A percentile compares a stretch with the other conserved stretches of the same genome.
phyloP scores from a whole-genome alignment of 2,113 vertebrate genomes.

The Picathartes gymnocephalus region DNA sequence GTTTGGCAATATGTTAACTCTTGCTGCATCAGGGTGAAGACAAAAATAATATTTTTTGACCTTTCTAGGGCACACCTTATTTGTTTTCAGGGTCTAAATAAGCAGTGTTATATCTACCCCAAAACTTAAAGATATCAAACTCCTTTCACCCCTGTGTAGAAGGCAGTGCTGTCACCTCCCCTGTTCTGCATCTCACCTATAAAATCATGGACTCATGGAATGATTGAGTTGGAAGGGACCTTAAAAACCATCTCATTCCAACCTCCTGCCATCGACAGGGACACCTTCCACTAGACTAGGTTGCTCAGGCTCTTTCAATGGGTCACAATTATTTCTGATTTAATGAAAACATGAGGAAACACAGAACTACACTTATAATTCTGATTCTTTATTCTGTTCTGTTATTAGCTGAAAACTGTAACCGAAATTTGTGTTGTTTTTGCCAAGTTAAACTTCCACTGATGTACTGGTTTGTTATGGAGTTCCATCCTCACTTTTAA shows the following conservation, averaged over 20 bases:
- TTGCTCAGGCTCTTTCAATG: not conserved
- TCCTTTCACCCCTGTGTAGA: not conserved
- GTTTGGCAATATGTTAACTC: not conserved
- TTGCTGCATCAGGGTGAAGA: not conserved
- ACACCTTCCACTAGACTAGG: too few species aligned
- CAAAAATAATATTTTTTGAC: not conserved
- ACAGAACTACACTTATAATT: not conserved
- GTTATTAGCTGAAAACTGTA: not conserved
- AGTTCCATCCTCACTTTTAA: not conserved
- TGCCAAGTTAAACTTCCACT: not conserved
- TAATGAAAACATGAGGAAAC: not conserved
- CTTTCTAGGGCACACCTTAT: not conserved
- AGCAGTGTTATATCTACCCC: not conserved
- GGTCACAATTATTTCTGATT: not conserved
- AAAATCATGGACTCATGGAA: not conserved
- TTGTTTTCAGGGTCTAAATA: not conserved
- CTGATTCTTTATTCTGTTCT: not conserved
- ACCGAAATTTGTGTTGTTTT: not conserved
- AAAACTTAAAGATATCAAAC: not conserved
- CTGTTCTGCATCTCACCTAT: rapidly evolving
- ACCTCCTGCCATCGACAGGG: not conserved
- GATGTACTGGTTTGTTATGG: not conserved
- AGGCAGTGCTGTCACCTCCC: not conserved
- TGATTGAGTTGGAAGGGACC: not conserved
- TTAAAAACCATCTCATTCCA: not conserved